These are phyloP conservation scores for Melinaea menophilus DNA, from an alignment of 2,888 invertebrate genomes.

Conservation along the genomic window DNA sequence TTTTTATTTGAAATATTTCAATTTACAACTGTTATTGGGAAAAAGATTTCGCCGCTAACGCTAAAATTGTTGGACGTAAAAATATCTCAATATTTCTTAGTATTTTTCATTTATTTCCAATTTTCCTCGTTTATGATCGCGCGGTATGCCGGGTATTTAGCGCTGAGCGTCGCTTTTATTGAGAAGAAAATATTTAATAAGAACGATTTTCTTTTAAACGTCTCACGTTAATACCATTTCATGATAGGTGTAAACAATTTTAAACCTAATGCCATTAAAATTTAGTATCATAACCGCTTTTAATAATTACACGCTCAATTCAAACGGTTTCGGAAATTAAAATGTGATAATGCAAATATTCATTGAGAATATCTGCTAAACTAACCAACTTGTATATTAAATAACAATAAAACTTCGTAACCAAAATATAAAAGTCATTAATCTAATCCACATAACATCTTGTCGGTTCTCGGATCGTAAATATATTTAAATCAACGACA, in stretches of 20 bases:
- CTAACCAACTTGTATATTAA: too few relatives aligned
- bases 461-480: not conserved
- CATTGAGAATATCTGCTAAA: not conserved
- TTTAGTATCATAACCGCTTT: not conserved
- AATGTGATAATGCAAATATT: not conserved
- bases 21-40: constrained; percentile 22
- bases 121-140: constrained; percentile 47
- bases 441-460: not conserved
- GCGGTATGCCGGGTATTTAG: constrained; percentile 47
- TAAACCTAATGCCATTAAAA: constrained; percentile 2
- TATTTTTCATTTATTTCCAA: constrained; percentile 53
- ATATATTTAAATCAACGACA: constrained; percentile 25
- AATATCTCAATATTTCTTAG: constrained; percentile 38
- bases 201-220: constrained; percentile 50
- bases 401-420: too few relatives aligned
- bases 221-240: constrained; percentile 41
- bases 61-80: constrained; percentile 27
- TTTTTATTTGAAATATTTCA: constrained; percentile 33
- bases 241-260: constrained; percentile 14
- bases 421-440: not conserved
- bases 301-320: not conserved
- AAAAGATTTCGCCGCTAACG: constrained; percentile 25
- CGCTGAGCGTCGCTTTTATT: constrained; percentile 46
- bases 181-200: constrained; percentile 60
- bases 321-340: not conserved